phyloP scores from a whole-genome alignment of 2,797 vertebrate genomes.

The Chelonia mydas region DNA sequence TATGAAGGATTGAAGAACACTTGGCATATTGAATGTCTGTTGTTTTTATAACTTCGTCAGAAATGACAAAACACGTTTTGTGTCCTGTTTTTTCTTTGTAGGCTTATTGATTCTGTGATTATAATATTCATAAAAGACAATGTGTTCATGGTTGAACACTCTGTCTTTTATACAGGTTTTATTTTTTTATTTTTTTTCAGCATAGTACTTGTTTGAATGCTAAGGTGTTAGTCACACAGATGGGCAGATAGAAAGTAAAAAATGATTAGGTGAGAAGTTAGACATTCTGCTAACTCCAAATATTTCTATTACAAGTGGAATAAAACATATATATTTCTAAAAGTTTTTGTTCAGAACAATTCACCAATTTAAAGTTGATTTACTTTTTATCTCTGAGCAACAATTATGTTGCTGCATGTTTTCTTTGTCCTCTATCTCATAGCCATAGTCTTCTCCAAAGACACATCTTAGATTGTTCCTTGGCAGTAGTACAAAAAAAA shows the following conservation, averaged over 20 bases:
- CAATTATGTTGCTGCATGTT: slow-evolving; percentile 53
- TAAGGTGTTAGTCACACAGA: slow-evolving; percentile 85
- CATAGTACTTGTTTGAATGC: slow-evolving; percentile 85
- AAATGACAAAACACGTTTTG: slow-evolving; percentile 99
- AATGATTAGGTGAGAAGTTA: slow-evolving; percentile 83
- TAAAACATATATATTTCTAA: slow-evolving; percentile 71
- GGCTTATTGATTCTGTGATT: slow-evolving; percentile 99
- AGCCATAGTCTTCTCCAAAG: neutral
- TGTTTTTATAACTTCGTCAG: slow-evolving; percentile 99
- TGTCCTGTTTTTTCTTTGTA: slow-evolving; percentile 98
- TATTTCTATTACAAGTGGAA: slow-evolving; percentile 78
- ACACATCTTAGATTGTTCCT: neutral
- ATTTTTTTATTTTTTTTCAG: slow-evolving; percentile 80
- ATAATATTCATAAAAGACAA: slow-evolving; percentile 99
- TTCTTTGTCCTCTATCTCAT: slow-evolving; percentile 60
- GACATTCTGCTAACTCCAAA: slow-evolving; percentile 76
- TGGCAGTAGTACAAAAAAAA: slow-evolving; percentile 3
- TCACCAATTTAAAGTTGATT: slow-evolving; percentile 58
- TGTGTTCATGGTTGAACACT: slow-evolving; percentile 85
- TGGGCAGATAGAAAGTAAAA: slow-evolving; percentile 77
- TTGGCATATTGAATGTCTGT: slow-evolving; percentile 99
- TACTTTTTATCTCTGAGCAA: slow-evolving; percentile 61
- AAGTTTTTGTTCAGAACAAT: slow-evolving; percentile 72
- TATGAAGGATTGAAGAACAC: slow-evolving; percentile 99
- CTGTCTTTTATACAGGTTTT: slow-evolving; percentile 89